Conservation (phyloP, 2,797 vertebrate species). For the Lepidocolaptes lacrymiger region DNA sequence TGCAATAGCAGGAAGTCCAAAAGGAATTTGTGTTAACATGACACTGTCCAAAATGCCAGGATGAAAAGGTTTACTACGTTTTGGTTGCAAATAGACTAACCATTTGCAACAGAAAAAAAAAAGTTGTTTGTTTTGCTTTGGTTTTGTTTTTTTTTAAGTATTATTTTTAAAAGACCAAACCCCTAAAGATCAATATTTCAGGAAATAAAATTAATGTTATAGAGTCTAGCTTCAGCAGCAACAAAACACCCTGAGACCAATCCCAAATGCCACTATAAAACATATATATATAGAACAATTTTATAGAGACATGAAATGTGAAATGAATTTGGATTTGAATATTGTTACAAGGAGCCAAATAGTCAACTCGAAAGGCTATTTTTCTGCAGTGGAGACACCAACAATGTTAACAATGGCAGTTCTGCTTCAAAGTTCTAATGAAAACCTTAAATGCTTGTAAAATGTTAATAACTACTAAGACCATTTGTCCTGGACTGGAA, state of each 20-base stretch:
- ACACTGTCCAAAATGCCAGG: background rate
- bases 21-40: background rate
- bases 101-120: background rate
- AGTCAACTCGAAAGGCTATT: background rate
- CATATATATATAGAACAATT: background rate
- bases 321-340: slow-evolving; percentile 1
- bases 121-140: background rate
- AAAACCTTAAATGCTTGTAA: slow-evolving; percentile 9
- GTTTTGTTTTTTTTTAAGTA: no score
- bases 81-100: background rate
- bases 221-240: background rate
- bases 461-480: slow-evolving; percentile 7
- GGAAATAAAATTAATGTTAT: background rate
- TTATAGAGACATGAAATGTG: background rate
- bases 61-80: background rate
- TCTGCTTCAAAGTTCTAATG: background rate
- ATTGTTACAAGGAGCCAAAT: background rate
- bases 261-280: background rate
- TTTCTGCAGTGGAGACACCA: background rate
- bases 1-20: background rate
- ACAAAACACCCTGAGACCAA: background rate
- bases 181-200: background rate
- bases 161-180: background rate
- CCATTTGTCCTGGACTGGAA: slow-evolving; percentile 34
- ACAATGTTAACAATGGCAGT: background rate